Evolutionary conservation across 23 tunicate genomes (phyloP).

Genomic region (Phallusia fumigata): DNA sequence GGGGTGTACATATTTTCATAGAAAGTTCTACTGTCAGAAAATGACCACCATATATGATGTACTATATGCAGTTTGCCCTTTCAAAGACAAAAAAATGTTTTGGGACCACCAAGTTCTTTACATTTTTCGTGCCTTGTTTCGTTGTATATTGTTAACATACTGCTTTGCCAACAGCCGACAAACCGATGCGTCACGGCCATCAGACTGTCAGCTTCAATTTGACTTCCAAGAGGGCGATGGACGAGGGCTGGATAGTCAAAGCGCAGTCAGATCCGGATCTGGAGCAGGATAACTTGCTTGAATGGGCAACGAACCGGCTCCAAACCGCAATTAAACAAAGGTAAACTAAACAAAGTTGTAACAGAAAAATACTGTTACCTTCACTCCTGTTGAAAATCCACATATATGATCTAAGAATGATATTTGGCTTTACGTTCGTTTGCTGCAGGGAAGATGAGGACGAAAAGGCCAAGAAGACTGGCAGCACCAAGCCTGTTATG

Average conservation of each 20-base stretch:
- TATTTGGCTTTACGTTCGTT: too few relatives aligned
- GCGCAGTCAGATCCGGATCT: conserved; percentile 59
- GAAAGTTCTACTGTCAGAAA: too few relatives aligned
- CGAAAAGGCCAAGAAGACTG: conserved; percentile 51
- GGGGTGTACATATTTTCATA: too few relatives aligned
- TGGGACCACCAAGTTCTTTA: too few relatives aligned
- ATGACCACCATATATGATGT: too few relatives aligned
- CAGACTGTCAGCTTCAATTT: conserved; percentile 81
- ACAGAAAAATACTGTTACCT: too few relatives aligned
- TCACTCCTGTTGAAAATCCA: too few relatives aligned
- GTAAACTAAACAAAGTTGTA: conserved; percentile 19
- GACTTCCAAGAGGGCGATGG: conserved; percentile 74
- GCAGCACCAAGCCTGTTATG: conserved; percentile 48
- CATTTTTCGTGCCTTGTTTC: too few relatives aligned
- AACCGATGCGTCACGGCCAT: conserved; percentile 15
- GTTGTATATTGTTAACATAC: too few relatives aligned
- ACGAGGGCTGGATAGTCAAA: conserved; percentile 90
- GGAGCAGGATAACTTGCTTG: conserved; percentile 56
- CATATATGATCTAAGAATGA: too few relatives aligned
- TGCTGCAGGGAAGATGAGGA: conserved; percentile 75
- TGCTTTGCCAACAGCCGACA: conserved; percentile 39
- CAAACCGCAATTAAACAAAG: conserved; percentile 71
- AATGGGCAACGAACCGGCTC: conserved; percentile 70
- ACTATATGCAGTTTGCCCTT: too few relatives aligned
- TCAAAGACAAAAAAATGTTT: too few relatives aligned